A percentile compares a stretch with the other conserved stretches of the same genome.
Conservation (phyloP, 2,888 invertebrate species). For the Axea sp. region DNA sequence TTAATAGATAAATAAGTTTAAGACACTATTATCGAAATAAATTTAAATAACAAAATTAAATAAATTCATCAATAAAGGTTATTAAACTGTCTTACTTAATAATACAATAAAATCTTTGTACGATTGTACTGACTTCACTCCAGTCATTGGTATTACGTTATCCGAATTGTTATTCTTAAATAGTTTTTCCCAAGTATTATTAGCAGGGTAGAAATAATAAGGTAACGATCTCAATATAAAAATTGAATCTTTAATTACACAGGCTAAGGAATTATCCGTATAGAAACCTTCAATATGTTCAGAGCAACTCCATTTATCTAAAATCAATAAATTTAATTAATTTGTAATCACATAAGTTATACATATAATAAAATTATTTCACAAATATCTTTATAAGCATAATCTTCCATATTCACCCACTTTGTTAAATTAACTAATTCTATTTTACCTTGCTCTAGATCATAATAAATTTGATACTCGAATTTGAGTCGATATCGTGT, state of each 20-base stretch:
- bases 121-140: conserved; percentile 25
- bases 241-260: conserved; percentile 19
- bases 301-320: conserved; percentile 24
- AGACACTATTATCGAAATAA: too few relatives aligned
- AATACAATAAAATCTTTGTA: conserved; percentile 20
- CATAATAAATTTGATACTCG: conserved; percentile 36
- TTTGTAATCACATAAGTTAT: too few relatives aligned
- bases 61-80: too few relatives aligned
- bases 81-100: conserved; percentile 16
- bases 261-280: conserved; percentile 28
- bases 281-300: conserved; percentile 29
- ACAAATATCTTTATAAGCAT: neutral
- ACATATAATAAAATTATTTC: neutral
- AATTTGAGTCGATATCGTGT: conserved; percentile 51
- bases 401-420: too few relatives aligned
- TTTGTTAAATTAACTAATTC: neutral
- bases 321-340: neutral
- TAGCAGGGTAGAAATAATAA: conserved; percentile 14
- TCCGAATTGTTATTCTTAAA: conserved; percentile 5
- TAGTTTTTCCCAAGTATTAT: conserved; percentile 10
- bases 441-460: conserved; percentile 25
- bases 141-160: conserved; percentile 18
- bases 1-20: too few relatives aligned
- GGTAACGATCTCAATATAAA: conserved; percentile 36
- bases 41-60: too few relatives aligned